Percentiles rank a stretch among this genome's conserved stretches.
Conservation (phyloP, 2,113 vertebrate species). For the Caranx ignobilis region DNA sequence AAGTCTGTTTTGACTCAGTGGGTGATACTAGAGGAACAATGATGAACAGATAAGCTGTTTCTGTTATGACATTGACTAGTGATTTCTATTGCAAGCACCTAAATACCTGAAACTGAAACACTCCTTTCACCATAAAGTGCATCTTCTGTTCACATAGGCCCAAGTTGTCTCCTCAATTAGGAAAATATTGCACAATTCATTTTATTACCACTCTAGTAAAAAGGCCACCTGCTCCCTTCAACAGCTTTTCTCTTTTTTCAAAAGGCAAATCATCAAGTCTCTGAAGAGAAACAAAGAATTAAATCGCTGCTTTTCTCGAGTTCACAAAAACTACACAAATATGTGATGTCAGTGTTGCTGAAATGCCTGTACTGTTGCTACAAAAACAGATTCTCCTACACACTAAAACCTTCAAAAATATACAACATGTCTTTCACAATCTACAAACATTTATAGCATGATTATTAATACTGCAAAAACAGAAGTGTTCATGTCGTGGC, state of each 20-base stretch:
- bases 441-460: slow-evolving; percentile 60
- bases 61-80: slow-evolving; percentile 74
- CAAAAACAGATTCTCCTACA: slow-evolving; percentile 47
- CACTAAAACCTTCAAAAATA: slow-evolving; percentile 51
- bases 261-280: slow-evolving; percentile 51
- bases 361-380: slow-evolving; percentile 35
- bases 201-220: slow-evolving; percentile 19
- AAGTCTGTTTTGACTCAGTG: slow-evolving; percentile 47
- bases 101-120: slow-evolving; percentile 52
- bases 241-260: slow-evolving; percentile 17
- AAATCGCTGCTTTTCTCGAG: slow-evolving; percentile 27
- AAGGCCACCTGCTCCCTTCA: slow-evolving; percentile 53
- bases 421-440: slow-evolving; percentile 61
- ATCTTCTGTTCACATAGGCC: slow-evolving; percentile 53
- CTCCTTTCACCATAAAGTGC: slow-evolving; percentile 78
- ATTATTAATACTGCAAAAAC: slow-evolving; percentile 49
- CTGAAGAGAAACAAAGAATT: slow-evolving; percentile 42
- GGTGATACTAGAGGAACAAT: slow-evolving; percentile 53
- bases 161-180: slow-evolving; percentile 15
- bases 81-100: slow-evolving; percentile 68
- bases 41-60: slow-evolving; percentile 49
- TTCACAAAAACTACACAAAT: slow-evolving; percentile 54
- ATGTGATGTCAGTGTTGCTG: slow-evolving; percentile 43
- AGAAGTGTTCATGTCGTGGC: slow-evolving; percentile 28
- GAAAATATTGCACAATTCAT: slow-evolving; percentile 63